phyloP scores from a whole-genome alignment of 2,797 vertebrate species.

The Pempheris klunzingeri region DNA sequence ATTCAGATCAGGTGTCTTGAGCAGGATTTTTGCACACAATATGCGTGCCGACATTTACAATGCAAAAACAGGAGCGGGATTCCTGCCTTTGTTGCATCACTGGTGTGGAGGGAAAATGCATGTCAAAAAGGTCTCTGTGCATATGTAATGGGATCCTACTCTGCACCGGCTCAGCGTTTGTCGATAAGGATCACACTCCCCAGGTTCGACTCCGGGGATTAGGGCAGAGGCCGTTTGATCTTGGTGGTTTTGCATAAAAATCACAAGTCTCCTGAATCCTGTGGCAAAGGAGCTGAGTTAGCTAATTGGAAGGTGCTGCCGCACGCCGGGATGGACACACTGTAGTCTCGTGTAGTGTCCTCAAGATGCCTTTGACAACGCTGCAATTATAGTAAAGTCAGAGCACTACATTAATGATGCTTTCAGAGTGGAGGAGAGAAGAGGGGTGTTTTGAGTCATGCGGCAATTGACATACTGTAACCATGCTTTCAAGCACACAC shows the following conservation, averaged over 20 bases:
- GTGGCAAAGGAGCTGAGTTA: slow-evolving; percentile 72
- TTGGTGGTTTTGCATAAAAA: slow-evolving; percentile 78
- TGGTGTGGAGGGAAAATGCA: slow-evolving; percentile 46
- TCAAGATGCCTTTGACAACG: slow-evolving; percentile 74
- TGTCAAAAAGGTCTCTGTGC: slow-evolving; percentile 73
- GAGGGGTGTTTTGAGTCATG: slow-evolving; percentile 27
- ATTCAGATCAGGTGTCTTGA: slow-evolving; percentile 48
- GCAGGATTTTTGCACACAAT: slow-evolving; percentile 36
- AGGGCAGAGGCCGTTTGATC: slow-evolving; percentile 80
- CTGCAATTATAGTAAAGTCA: slow-evolving; percentile 63
- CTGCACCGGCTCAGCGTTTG: slow-evolving; percentile 62
- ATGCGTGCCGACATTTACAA: slow-evolving; percentile 65
- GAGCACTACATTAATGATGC: slow-evolving; percentile 61
- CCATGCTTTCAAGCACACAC: slow-evolving; percentile 34
- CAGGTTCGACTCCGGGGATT: slow-evolving; percentile 79
- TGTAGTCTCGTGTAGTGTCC: slow-evolving; percentile 55
- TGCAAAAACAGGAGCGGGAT: slow-evolving; percentile 44
- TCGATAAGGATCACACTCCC: slow-evolving; percentile 82
- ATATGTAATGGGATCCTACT: slow-evolving; percentile 73
- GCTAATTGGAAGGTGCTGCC: slow-evolving; percentile 71
- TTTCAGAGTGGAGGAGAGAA: slow-evolving; percentile 46
- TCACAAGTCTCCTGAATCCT: slow-evolving; percentile 66
- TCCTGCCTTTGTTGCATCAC: slow-evolving; percentile 69
- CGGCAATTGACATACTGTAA: slow-evolving; percentile 23
- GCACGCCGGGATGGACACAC: slow-evolving; percentile 52